Percentiles rank a stretch among this genome's conserved stretches.
Evolutionary conservation across 2,113 vertebrate species (phyloP).

Genomic region (Chlorodrepanis virens): DNA sequence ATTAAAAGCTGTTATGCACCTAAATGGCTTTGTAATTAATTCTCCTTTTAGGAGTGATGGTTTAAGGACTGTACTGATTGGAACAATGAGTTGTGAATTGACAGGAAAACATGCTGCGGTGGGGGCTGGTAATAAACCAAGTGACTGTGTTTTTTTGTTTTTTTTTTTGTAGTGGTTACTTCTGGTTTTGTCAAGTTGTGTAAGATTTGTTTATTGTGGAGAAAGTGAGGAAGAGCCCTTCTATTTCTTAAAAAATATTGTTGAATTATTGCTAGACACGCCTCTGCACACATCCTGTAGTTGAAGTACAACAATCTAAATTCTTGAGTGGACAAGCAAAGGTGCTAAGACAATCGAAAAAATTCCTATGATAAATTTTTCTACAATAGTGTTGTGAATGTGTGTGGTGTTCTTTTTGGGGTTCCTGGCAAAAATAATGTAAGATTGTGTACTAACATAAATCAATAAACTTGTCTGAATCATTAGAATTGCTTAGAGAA

Average conservation of each 20-base stretch:
- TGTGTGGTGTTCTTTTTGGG: background rate
- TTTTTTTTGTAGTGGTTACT: background rate
- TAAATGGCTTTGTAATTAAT: background rate
- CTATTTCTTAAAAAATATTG: background rate
- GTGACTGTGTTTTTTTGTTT: background rate
- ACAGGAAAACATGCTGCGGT: background rate
- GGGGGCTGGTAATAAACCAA: background rate
- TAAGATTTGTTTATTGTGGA: accelerated
- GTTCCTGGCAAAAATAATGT: background rate
- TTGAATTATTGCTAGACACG: background rate
- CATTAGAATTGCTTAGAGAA: background rate
- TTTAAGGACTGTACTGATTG: background rate
- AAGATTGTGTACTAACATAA: background rate
- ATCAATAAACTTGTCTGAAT: background rate
- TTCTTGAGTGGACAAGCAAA: background rate
- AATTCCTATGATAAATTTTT: background rate
- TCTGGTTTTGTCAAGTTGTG: background rate
- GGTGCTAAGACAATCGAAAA: background rate
- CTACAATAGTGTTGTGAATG: background rate
- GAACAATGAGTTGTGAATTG: background rate
- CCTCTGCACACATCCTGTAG: background rate
- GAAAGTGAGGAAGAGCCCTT: background rate
- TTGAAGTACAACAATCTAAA: background rate
- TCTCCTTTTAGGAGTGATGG: background rate
- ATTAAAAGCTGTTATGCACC: background rate